Evolutionary conservation across 2,113 vertebrate genomes (phyloP), one percentile per base, ranked within the genome.

Genomic region (Scortum barcoo): DNA sequence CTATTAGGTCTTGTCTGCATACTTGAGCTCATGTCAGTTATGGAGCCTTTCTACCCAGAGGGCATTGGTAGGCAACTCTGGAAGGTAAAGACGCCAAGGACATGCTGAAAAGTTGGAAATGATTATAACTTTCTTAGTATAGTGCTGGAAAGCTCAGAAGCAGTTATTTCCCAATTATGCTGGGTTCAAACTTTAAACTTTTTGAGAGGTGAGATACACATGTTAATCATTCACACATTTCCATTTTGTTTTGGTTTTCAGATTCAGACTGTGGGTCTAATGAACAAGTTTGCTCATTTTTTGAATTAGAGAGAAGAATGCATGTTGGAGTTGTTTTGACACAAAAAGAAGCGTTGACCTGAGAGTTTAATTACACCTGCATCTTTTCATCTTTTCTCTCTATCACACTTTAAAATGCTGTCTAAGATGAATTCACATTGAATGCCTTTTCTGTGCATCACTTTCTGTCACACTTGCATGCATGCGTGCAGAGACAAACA

Each of bases 1-100:
- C 83, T 81, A 93, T 93, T 93, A 92, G 88, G 72, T 80, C 89
- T 76, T 78, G 90, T 89, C 88, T 93, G 89, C 90, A 92, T 90
- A 86, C 91, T 78, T 84, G 72, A 88, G 87, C 88, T 88, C 76
- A 76, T 91, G 90, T 90, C 89, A 93, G 86, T 91, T 89, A 86
- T 79, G 80, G 85, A 90, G 75, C 84, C 78, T 77, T 75, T 86
- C 30, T 77, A 82, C 83, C 90, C 82, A 84, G 70, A 90, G 88
- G 93, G 84, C 62, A 75, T 85, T 77, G 50, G 67, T 57, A 76
- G 85, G 80, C 83, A 87, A 36, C 84, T 81, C 88, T 83, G 84
- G 85, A 83, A 91, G 80, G 85, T 62, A 90, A 79, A 88, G 80
- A 77, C 88, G 87, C 87, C 26, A 74, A 89, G 84, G 88, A 88